Evolutionary conservation across 92 coral and sea anemone species (phyloP).

Genomic region (Siderastrea siderea): DNA sequence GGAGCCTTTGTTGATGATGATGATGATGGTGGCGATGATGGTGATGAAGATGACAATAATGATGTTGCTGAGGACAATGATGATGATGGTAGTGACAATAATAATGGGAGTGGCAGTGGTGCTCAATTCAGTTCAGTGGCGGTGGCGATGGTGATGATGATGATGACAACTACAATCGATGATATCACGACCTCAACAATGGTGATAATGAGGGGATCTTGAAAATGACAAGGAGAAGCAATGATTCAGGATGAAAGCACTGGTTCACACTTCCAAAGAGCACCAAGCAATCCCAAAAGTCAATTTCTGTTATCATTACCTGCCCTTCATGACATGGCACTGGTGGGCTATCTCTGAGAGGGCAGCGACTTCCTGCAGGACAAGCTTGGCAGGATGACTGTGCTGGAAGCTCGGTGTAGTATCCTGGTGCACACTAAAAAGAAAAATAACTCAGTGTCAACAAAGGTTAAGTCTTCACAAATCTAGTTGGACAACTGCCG

Average conservation of each 20-base stretch:
- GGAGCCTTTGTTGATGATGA: not conserved
- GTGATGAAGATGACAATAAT: not conserved
- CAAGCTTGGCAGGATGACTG: slow-evolving; percentile 74
- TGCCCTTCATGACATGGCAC: slow-evolving; percentile 83
- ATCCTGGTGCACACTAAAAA: slow-evolving; percentile 93
- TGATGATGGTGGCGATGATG: not conserved
- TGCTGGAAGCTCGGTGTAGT: slow-evolving; percentile 72
- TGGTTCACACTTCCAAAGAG: no score
- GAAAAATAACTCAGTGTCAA: not conserved
- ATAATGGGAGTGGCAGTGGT: not conserved
- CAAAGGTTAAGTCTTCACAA: not conserved
- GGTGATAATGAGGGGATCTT: not conserved
- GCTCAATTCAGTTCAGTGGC: not conserved
- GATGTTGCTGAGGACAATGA: not conserved
- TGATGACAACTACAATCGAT: not conserved
- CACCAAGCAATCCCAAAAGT: no score
- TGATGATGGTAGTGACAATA: not conserved
- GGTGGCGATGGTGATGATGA: not conserved
- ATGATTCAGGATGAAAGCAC: no score
- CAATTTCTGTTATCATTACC: slow-evolving; percentile 50
- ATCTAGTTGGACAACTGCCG: not conserved
- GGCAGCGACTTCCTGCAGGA: slow-evolving; percentile 97
- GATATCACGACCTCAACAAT: not conserved
- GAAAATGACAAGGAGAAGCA: not conserved
- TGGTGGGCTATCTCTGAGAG: slow-evolving; percentile 79